Evolutionary conservation across 1,140 invertebrate species (phyloP), one percentile per base, ranked within the genome.

Genomic region (Cylas formicarius): DNA sequence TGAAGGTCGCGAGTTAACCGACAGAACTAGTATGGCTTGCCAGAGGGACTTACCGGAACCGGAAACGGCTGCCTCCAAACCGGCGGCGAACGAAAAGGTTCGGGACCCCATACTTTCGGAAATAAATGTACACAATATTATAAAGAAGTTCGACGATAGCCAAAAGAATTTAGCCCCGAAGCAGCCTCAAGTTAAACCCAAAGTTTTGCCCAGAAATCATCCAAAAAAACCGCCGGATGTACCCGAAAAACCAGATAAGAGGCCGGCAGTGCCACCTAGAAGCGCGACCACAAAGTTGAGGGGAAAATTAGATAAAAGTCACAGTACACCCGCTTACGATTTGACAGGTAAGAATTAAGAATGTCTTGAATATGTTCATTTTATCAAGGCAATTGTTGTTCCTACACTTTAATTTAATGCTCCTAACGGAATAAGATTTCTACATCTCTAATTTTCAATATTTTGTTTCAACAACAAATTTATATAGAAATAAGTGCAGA

Each of bases 241-340:
- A 24, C 60, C 63, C 7, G 54, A 52, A 27, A 67, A 66, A 54
- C 53, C 57, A 2, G 56, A 56, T 23, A 58, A 57, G 27, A 63
- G 59, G 35, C 65, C 65, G 2, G 56, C 48, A 10, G 57, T 66
- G 13, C 58, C 62, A 23, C 60, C 61, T 8, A 57, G 62, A 45
- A 57, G 49, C 47, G 49, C 56, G 10, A 56, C 53, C 8, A 58
- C 45, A 14, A 58, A 67, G 57, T 48, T 65, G 56, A 48, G 70
- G 72, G 26, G 80, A 70, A 26, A 72, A 27, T 64, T 86, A 26
- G 82, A 86, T 65, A 85, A 86, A 64, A 82, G 80, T 55, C 75
- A 81, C 57, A 86, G 82, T 47, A 84, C 81, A 3, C 82, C 83
- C 0, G 79, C 80, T 0, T 85, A 85, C 63, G 81, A 86, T 63